A percentile compares a stretch with the other conserved stretches of the same genome.
Conservation (phyloP, 2,888 invertebrate genomes). For the Cyclophora albipunctata region DNA sequence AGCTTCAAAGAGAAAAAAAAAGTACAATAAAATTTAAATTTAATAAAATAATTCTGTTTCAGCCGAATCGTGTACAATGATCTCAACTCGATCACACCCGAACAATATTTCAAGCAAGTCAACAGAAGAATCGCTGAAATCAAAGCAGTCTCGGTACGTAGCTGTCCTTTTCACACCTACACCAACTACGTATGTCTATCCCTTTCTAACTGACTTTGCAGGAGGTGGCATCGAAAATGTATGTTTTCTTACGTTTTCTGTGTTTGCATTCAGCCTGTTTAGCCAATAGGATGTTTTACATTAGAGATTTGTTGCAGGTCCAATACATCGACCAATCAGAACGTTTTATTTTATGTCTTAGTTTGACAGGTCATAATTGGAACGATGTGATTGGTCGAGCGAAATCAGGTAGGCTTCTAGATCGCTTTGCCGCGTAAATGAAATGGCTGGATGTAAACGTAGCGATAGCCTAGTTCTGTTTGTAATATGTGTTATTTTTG, state of each 20-base stretch:
- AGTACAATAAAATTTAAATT: too few species aligned
- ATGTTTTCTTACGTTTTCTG: slow-evolving; percentile 30
- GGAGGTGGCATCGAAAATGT: slow-evolving; percentile 44
- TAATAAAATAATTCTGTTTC: too few species aligned
- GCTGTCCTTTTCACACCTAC: slow-evolving; percentile 23
- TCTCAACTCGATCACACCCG: slow-evolving; percentile 92
- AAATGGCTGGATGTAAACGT: slow-evolving; percentile 1
- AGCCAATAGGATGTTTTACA: too few species aligned
- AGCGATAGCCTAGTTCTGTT: slow-evolving; percentile 17
- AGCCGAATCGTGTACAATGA: slow-evolving; percentile 94
- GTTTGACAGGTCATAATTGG: too few species aligned
- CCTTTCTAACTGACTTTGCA: slow-evolving; percentile 30
- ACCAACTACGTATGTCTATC: slow-evolving; percentile 19
- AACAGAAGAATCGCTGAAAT: slow-evolving; percentile 90
- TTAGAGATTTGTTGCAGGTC: too few species aligned
- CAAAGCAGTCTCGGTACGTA: slow-evolving; percentile 89
- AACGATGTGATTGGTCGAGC: too few species aligned
- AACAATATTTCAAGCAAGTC: slow-evolving; percentile 96
- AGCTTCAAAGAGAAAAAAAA: too few species aligned
- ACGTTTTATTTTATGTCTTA: too few species aligned
- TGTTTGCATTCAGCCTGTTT: slow-evolving; percentile 1
- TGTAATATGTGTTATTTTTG: slow-evolving; percentile 27
- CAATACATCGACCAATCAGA: too few species aligned
- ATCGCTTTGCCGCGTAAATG: too few species aligned
- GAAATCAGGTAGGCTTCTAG: too few species aligned